These are phyloP conservation scores for Propithecus coquereli DNA, from an alignment of 2,113 vertebrate genomes.

Conservation along the genomic window DNA sequence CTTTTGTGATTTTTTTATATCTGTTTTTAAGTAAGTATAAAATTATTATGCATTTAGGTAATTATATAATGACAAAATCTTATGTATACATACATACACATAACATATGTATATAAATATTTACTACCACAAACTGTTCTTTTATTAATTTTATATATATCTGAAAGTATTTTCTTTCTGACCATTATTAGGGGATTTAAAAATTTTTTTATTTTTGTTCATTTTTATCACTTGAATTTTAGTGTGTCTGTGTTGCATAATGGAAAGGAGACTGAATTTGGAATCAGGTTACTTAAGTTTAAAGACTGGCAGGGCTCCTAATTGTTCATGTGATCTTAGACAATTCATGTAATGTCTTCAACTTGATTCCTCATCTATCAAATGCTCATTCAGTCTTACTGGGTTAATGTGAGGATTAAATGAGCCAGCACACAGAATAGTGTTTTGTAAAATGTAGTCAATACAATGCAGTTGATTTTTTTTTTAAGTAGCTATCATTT, in stretches of 20 bases:
- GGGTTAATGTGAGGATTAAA: neutral
- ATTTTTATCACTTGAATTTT: constrained; percentile 52
- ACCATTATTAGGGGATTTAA: constrained; percentile 20
- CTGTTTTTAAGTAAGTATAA: constrained; percentile 19
- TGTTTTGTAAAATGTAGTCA: constrained; percentile 31
- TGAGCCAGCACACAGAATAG: neutral
- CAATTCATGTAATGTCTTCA: constrained; percentile 31
- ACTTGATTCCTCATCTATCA: constrained; percentile 27
- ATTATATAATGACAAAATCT: neutral
- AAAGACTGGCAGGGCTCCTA: neutral
- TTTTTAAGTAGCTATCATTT: neutral
- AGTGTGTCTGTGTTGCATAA: neutral
- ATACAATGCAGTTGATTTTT: neutral
- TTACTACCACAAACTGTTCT: constrained; percentile 9
- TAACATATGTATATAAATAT: neutral
- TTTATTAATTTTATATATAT: constrained; percentile 6
- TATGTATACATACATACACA: neutral
- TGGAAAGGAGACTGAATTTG: constrained; percentile 41
- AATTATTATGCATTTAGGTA: constrained; percentile 18
- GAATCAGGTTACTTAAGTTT: constrained; percentile 20
- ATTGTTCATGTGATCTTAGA: neutral
- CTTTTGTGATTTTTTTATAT: neutral
- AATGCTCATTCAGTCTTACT: neutral
- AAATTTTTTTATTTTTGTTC: neutral
- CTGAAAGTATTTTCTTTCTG: constrained; percentile 43